phyloP scores from a whole-genome alignment of 2,797 vertebrate genomes.

The Sebastiscus tertius region DNA sequence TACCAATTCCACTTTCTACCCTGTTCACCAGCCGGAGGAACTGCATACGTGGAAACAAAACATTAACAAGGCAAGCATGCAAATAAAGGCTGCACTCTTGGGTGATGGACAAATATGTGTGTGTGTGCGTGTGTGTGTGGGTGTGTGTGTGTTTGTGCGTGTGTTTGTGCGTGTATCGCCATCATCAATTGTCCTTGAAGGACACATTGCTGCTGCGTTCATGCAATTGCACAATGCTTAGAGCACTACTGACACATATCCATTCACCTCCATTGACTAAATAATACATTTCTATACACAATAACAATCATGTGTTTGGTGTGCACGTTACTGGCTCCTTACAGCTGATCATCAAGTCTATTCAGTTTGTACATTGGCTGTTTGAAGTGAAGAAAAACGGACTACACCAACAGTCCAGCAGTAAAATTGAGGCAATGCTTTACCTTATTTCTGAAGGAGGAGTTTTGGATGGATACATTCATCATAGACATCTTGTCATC shows the following conservation, averaged over 20 bases:
- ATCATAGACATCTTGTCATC: background rate
- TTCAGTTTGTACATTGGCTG: background rate
- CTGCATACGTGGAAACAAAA: constrained; percentile 50
- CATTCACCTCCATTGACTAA: background rate
- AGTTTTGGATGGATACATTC: background rate
- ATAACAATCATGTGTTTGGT: no score
- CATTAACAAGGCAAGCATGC: constrained; percentile 48
- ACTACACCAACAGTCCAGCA: background rate
- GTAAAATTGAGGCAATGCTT: background rate
- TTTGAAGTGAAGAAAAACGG: background rate
- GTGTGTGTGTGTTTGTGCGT: constrained; percentile 1
- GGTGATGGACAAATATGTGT: background rate
- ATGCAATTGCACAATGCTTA: background rate
- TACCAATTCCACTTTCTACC: constrained; percentile 54
- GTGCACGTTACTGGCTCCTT: background rate
- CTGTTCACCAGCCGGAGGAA: constrained; percentile 52
- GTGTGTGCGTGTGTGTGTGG: background rate
- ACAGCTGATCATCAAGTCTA: background rate
- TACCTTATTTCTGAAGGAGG: background rate
- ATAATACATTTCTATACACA: background rate
- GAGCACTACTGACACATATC: background rate
- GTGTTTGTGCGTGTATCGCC: background rate
- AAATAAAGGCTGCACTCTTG: constrained; percentile 47
- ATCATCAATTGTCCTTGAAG: background rate
- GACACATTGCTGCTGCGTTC: background rate